Evolutionary conservation across 2,113 vertebrate genomes (phyloP).

Genomic region (Dendropsophus ebraccatus): DNA sequence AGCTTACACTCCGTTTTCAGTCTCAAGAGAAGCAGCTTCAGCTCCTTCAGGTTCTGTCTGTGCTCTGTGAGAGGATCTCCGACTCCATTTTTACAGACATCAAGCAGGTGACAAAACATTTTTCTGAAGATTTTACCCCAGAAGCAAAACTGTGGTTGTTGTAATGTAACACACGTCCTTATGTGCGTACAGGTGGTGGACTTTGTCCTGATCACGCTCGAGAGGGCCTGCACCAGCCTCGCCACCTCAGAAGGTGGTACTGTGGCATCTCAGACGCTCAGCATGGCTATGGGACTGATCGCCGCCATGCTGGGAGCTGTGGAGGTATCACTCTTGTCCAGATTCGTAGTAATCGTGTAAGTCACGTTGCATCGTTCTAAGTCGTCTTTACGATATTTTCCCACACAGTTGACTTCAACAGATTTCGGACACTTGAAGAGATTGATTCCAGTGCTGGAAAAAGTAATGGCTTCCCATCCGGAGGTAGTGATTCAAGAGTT

Average conservation of each 20-base stretch:
- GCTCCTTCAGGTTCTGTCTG: constrained; percentile 84
- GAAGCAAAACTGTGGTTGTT: neutral
- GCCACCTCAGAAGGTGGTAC: constrained; percentile 62
- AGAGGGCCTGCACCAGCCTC: constrained; percentile 78
- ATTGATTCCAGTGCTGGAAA: constrained; percentile 79
- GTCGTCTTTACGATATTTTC: neutral
- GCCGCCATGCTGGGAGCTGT: constrained; percentile 83
- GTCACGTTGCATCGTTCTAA: neutral
- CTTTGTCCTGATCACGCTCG: constrained; percentile 82
- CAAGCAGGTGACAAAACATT: constrained; percentile 78
- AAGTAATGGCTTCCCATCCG: constrained; percentile 76
- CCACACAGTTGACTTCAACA: constrained; percentile 73
- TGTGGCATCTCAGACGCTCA: constrained; percentile 84
- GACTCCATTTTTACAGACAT: constrained; percentile 81
- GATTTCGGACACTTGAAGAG: constrained; percentile 79
- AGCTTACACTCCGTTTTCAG: constrained; percentile 59
- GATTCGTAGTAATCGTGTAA: too few relatives aligned
- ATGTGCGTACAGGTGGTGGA: constrained; percentile 78
- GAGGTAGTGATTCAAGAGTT: constrained; percentile 85
- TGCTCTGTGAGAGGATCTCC: constrained; percentile 82
- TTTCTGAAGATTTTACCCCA: neutral
- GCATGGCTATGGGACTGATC: constrained; percentile 90
- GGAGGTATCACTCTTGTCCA: constrained; percentile 78
- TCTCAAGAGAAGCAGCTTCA: constrained; percentile 72
- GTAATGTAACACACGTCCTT: neutral